Evolutionary conservation across 2,797 vertebrate species (phyloP), one percentile per base, ranked within the genome.

Genomic region (Muscicapa comitata): DNA sequence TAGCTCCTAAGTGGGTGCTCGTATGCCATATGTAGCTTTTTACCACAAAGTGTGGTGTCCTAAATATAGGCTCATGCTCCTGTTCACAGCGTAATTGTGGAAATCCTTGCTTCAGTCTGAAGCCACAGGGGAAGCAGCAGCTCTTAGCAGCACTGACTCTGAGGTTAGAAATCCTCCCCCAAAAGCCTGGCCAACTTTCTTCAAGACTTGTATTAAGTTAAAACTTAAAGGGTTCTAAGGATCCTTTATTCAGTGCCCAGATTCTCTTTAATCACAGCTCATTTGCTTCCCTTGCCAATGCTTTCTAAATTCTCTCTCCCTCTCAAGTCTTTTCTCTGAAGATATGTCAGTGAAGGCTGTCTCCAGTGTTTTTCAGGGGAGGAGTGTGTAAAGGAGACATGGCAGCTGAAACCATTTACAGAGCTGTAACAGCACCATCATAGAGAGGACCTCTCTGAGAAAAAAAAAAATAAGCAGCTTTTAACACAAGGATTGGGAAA

Each of bases 1-100:
- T 98, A 97, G 97, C 86, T 95, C 94, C 2, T 88, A 95, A 97
- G 97, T 98, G 97, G 95, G 96, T 96, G 96, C 94, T 97, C 71
- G 26, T 37, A 91, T 96, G 93, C 95, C 97, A 97, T 97, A 97
- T 96, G 97, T 48, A 97, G 92, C 84, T 96, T 94, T 95, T 88
- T 82, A 95, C 94, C 91, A 86, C 78, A 55, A 95, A 97, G 94
- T 81, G 95, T 75, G 94, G 79, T 57, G 70, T 31, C 91, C 97
- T 97, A 98, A 98, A 98, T 96, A 97, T 97, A 98, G 97, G 93
- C 70, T 85, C 4, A 0, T 85, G 86, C 94, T 97, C 96, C 96
- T 97, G 96, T 91, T 97, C 95, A 75, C 70, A 75, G 93, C 57
- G 11, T 96, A 98, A 96, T 97, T 98, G 96, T 97, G 97, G 97